These are phyloP conservation scores for Ptilorrhoa leucosticta DNA, from an alignment of 2,113 vertebrate species.

Conservation along the genomic window DNA sequence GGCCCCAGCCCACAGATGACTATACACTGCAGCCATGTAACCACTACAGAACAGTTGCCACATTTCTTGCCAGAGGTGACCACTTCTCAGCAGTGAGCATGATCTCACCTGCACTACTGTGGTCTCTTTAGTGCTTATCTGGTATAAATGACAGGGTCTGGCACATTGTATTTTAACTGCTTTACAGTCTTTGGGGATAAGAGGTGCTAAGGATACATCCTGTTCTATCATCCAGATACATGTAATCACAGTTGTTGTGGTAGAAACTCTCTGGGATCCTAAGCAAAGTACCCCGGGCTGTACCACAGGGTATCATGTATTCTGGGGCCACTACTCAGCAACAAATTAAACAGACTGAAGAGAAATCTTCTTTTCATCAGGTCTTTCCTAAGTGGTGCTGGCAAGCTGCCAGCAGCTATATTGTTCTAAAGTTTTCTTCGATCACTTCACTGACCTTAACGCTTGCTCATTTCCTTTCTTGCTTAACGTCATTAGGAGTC, in stretches of 20 bases:
- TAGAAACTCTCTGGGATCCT: neutral
- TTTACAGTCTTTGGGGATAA: neutral
- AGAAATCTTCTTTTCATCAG: neutral
- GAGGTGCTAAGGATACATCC: neutral
- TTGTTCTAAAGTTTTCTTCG: neutral
- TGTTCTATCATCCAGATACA: neutral
- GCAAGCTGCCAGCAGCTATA: neutral
- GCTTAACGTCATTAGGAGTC: neutral
- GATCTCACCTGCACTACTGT: constrained; percentile 2
- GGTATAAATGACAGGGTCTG: neutral
- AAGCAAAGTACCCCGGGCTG: neutral
- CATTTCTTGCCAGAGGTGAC: constrained; percentile 5
- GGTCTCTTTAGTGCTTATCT: neutral
- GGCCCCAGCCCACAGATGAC: constrained; percentile 18
- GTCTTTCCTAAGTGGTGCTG: neutral
- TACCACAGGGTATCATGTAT: neutral
- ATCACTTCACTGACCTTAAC: neutral
- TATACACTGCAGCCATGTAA: neutral
- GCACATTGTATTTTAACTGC: neutral
- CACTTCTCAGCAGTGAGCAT: neutral
- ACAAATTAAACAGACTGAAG: neutral
- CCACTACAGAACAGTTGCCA: neutral
- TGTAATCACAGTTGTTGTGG: neutral
- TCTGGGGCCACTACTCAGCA: neutral
- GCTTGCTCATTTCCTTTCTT: neutral